A percentile compares a stretch with the other conserved stretches of the same genome.
Conservation (phyloP, 2,113 vertebrate species). For the Serilophus lunatus region DNA sequence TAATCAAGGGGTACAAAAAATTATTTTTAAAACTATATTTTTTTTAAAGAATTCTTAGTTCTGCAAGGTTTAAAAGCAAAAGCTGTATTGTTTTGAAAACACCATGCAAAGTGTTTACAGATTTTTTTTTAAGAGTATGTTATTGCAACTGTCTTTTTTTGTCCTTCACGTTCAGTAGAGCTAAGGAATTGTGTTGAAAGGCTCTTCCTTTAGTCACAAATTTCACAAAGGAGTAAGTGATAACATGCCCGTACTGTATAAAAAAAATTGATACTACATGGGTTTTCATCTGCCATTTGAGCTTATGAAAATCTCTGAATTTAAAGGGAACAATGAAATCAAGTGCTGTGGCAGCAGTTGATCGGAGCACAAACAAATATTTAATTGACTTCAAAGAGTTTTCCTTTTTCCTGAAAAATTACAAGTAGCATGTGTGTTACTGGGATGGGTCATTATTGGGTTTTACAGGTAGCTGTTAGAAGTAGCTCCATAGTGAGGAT, state of each 20-base stretch:
- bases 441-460: not conserved
- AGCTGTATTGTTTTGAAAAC: not conserved
- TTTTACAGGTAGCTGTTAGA: not conserved
- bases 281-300: not conserved
- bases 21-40: not conserved
- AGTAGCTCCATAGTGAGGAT: not conserved
- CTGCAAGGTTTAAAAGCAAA: not conserved
- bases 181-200: not conserved
- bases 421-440: not conserved
- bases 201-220: not conserved
- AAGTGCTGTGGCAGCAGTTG: fast-evolving
- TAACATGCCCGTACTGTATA: not conserved
- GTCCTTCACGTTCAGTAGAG: not conserved
- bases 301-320: not conserved
- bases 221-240: not conserved
- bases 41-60: not conserved
- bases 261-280: not conserved
- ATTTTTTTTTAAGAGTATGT: not conserved
- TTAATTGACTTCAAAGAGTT: not conserved
- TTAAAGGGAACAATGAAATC: not conserved
- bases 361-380: not conserved
- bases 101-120: not conserved
- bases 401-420: not conserved
- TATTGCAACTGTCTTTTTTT: not conserved
- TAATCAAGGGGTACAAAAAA: not conserved